phyloP scores from a whole-genome alignment of 1,140 invertebrate genomes.

The Trypoxylus dichotomus region DNA sequence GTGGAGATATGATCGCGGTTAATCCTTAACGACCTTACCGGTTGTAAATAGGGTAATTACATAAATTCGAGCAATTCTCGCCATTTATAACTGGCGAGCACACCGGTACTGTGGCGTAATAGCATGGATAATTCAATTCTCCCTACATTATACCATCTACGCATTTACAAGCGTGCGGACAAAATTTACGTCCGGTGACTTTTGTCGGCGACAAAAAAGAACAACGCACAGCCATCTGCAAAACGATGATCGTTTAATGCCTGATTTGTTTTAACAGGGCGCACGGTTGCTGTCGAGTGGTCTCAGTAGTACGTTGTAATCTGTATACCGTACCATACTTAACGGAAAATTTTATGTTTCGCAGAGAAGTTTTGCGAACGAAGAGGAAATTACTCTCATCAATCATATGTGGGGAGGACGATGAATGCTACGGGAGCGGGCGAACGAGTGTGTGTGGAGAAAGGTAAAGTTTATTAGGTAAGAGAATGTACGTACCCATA shows the following conservation, averaged over 20 bases:
- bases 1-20: no score
- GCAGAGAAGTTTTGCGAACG: neutral
- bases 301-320: neutral
- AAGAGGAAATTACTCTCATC: neutral
- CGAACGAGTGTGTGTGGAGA: neutral
- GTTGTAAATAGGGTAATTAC: neutral
- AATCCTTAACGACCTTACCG: neutral
- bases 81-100: neutral
- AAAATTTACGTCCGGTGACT: neutral
- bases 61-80: neutral
- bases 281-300: neutral
- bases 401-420: neutral
- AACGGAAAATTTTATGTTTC: slow-evolving; percentile 7
- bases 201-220: neutral
- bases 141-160: neutral
- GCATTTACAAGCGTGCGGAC: neutral
- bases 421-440: neutral
- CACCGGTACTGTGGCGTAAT: neutral
- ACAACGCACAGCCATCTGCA: neutral
- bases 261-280: neutral
- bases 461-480: neutral
- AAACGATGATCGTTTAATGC: neutral
- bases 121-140: neutral
- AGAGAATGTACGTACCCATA: neutral
- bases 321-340: neutral